Conservation (phyloP, 2,797 vertebrate species). For the Clamator glandarius region DNA sequence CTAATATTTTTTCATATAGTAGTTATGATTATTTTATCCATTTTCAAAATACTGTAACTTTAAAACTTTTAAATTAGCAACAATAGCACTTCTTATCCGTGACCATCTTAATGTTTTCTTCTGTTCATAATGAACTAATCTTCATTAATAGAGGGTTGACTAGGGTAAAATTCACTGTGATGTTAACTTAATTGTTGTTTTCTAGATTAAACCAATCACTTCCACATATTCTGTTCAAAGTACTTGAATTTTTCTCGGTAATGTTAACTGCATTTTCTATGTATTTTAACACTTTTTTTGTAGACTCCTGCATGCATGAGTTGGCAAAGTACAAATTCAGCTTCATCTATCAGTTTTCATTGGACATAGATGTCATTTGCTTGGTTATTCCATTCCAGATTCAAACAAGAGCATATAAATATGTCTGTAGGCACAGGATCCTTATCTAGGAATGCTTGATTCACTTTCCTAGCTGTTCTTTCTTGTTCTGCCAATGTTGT, state of each 20-base stretch:
- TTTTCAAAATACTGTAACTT: not conserved
- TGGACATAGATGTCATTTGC: not conserved
- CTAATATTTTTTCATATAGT: not conserved
- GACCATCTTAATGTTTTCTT: not conserved
- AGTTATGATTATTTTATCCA: not conserved
- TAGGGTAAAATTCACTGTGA: not conserved
- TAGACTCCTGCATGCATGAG: not conserved
- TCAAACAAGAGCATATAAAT: not conserved
- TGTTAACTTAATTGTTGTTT: not conserved
- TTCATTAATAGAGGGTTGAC: not conserved
- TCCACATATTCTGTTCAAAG: not conserved
- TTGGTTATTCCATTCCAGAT: not conserved
- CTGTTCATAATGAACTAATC: not conserved
- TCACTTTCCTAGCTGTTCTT: not conserved
- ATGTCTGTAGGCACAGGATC: not conserved
- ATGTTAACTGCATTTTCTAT: not conserved
- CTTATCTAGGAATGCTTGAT: not conserved
- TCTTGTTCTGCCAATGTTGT: not conserved
- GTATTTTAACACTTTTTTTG: not conserved
- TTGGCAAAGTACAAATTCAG: not conserved
- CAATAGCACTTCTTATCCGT: not conserved
- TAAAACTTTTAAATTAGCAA: not conserved
- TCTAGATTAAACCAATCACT: not conserved
- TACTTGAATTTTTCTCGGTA: not conserved
- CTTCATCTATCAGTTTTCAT: not conserved